Percentiles rank a stretch among this genome's conserved stretches.
Evolutionary conservation across 1,140 invertebrate genomes (phyloP).

Genomic region (Leptinotarsa undecemlineata): DNA sequence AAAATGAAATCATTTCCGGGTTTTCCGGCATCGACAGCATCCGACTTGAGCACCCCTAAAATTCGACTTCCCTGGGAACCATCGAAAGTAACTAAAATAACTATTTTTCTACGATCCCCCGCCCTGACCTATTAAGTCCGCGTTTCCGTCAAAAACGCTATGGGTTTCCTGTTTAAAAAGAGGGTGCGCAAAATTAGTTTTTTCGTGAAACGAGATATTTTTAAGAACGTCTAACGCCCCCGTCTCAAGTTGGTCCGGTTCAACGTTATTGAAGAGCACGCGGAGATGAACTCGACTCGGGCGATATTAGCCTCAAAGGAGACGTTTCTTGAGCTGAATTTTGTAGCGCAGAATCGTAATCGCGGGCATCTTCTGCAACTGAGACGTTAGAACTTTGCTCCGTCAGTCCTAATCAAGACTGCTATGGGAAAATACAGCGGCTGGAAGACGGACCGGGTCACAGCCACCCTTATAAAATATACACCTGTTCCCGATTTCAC

Average conservation of each 20-base stretch:
- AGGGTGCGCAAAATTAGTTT: constrained; percentile 45
- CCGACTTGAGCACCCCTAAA: background rate
- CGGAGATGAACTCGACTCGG: background rate
- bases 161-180: constrained; percentile 42
- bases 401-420: constrained; percentile 36
- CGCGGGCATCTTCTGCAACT: background rate
- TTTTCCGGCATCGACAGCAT: constrained; percentile 4
- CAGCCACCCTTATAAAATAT: constrained; percentile 26
- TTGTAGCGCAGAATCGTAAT: background rate
- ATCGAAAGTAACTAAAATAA: constrained; percentile 27
- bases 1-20: constrained; percentile 7
- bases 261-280: background rate
- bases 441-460: constrained; percentile 31
- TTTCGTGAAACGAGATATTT: constrained; percentile 47
- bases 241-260: background rate
- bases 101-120: constrained; percentile 26
- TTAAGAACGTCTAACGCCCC: constrained; percentile 29
- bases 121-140: constrained; percentile 26
- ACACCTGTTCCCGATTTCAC: constrained; percentile 36
- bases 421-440: constrained; percentile 39
- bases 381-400: constrained; percentile 2
- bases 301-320: too few relatives aligned
- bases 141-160: constrained; percentile 35
- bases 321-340: too few relatives aligned
- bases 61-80: constrained; percentile 24